Evolutionary conservation across 1,140 invertebrate species (phyloP).

Genomic region (Eueides isabella): DNA sequence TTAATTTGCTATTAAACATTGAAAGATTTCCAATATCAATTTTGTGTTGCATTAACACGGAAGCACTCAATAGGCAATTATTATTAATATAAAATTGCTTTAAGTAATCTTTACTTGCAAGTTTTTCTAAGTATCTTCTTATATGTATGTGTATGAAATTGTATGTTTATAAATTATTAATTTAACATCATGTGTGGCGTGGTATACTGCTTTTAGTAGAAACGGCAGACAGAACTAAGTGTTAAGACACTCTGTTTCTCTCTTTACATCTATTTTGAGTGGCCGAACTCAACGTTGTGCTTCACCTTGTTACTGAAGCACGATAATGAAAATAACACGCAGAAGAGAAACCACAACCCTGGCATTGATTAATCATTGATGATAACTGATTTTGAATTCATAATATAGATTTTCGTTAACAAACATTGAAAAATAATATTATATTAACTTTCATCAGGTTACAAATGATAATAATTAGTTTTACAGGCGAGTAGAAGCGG

Average conservation of each 20-base stretch:
- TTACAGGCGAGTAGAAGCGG: too few relatives aligned
- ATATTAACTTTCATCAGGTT: background rate
- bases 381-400: background rate
- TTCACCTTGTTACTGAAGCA: too few relatives aligned
- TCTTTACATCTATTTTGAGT: too few relatives aligned
- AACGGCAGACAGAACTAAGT: too few relatives aligned
- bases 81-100: background rate
- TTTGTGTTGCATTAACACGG: conserved; percentile 15
- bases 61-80: conserved; percentile 13
- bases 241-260: too few relatives aligned
- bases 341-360: too few relatives aligned
- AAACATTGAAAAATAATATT: too few relatives aligned
- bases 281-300: too few relatives aligned
- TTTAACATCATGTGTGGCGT: too few relatives aligned
- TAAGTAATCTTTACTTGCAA: background rate
- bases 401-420: background rate
- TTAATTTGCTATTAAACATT: conserved; percentile 3
- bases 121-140: background rate
- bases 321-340: too few relatives aligned
- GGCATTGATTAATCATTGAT: background rate
- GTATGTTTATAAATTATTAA: too few relatives aligned
- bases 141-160: background rate
- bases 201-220: too few relatives aligned
- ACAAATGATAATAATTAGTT: background rate
- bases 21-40: conserved; percentile 17